A percentile compares a stretch with the other conserved stretches of the same genome.
phyloP scores from a whole-genome alignment of 2,797 vertebrate genomes.

The Enteromius mattozi region DNA sequence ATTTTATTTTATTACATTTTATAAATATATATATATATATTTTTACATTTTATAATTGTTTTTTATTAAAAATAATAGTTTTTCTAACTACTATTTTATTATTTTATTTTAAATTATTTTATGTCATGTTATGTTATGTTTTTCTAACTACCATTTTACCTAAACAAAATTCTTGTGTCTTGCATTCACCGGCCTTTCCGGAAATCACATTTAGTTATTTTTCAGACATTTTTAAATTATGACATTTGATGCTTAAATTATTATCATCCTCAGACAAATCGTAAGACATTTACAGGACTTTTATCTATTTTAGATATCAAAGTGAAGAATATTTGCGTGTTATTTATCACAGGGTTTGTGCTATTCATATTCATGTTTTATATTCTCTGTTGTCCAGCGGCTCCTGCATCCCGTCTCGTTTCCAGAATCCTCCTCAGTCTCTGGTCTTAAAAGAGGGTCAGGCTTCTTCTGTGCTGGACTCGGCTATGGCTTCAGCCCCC shows the following conservation, averaged over 20 bases:
- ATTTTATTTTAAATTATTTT: too few species aligned
- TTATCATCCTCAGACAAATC: not conserved
- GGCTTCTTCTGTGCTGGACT: conserved; percentile 76
- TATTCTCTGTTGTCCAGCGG: conserved; percentile 72
- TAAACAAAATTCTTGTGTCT: not conserved
- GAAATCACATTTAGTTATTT: not conserved
- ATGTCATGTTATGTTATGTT: not conserved
- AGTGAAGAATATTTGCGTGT: not conserved
- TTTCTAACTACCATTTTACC: not conserved
- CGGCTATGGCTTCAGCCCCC: conserved; percentile 72
- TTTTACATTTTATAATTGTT: not conserved
- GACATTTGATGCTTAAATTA: not conserved
- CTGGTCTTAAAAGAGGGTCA: conserved; percentile 86
- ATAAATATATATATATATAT: not conserved
- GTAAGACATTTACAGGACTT: not conserved
- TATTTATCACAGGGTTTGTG: not conserved
- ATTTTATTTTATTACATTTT: too few species aligned
- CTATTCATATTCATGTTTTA: not conserved
- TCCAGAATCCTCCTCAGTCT: conserved; percentile 88
- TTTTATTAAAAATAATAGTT: not conserved
- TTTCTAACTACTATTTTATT: not conserved
- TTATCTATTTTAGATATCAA: not conserved
- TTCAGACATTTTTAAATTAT: not conserved
- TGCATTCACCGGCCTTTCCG: not conserved
- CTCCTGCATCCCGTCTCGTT: conserved; percentile 89